Evolutionary conservation across 1,140 invertebrate genomes (phyloP).

Genomic region (Hestina assimilis): DNA sequence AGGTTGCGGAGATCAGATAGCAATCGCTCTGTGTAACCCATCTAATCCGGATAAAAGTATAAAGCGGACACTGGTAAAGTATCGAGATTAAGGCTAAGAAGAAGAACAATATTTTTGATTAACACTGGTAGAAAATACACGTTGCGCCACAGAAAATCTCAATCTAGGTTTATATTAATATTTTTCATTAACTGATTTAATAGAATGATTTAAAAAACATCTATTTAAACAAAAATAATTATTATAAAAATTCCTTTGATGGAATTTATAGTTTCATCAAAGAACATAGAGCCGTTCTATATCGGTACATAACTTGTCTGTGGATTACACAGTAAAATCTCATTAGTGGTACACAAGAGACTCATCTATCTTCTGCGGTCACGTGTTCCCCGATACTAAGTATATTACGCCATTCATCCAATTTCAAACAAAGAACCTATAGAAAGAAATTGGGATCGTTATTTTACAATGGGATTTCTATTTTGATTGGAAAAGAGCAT

Average conservation of each 20-base stretch:
- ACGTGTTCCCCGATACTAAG: constrained; percentile 38
- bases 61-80: no score
- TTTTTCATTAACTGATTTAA: no score
- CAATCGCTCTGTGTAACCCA: no score
- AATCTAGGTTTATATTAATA: no score
- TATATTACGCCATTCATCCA: constrained; percentile 24
- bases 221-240: background rate
- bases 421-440: constrained; percentile 12
- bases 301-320: background rate
- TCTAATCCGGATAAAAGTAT: no score
- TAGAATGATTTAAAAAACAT: no score
- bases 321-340: constrained; percentile 36
- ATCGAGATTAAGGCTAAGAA: no score
- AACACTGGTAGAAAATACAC: no score
- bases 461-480: constrained; percentile 19
- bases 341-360: constrained; percentile 49
- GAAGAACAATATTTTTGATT: no score
- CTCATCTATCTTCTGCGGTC: constrained; percentile 46
- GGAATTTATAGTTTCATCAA: background rate
- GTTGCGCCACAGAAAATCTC: no score
- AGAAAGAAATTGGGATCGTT: constrained; percentile 7
- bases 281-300: constrained; percentile 4
- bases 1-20: no score
- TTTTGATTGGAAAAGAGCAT: constrained; percentile 1
- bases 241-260: background rate